Conservation (phyloP, 1,140 invertebrate species). For the Elysia chlorotica region DNA sequence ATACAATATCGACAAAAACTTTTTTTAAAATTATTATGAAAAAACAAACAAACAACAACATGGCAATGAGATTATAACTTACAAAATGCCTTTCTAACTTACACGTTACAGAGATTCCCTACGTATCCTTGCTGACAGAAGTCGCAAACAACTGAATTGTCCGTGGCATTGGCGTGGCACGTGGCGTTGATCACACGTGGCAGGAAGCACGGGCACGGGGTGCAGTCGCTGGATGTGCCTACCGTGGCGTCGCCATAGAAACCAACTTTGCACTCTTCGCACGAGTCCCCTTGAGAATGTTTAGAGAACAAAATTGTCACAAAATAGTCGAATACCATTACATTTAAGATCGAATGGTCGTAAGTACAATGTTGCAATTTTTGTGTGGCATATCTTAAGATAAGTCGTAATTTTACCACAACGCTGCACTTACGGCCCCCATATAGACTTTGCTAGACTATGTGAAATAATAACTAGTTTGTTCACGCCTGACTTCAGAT, state of each 20-base stretch:
- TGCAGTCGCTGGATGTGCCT: conserved; percentile 87
- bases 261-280: conserved; percentile 86
- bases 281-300: conserved; percentile 81
- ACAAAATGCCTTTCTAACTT: conserved; percentile 22
- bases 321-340: too few species aligned
- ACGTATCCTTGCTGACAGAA: conserved; percentile 83
- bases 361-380: too few species aligned
- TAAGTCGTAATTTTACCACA: too few species aligned
- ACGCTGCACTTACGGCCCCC: too few species aligned
- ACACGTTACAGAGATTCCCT: conserved; percentile 86
- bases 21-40: neutral
- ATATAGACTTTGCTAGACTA: too few species aligned
- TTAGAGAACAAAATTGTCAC: too few species aligned
- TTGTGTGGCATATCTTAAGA: too few species aligned
- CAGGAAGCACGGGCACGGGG: conserved; percentile 85
- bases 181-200: conserved; percentile 19
- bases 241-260: conserved; percentile 91
- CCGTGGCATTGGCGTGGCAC: conserved; percentile 1
- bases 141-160: conserved; percentile 1
- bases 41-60: neutral
- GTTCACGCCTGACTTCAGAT: too few species aligned
- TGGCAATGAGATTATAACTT: neutral
- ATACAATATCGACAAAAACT: too few species aligned
- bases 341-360: too few species aligned
- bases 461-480: too few species aligned